Evolutionary conservation across 1,140 invertebrate species (phyloP).

Genomic region (Trichonephila inaurata): DNA sequence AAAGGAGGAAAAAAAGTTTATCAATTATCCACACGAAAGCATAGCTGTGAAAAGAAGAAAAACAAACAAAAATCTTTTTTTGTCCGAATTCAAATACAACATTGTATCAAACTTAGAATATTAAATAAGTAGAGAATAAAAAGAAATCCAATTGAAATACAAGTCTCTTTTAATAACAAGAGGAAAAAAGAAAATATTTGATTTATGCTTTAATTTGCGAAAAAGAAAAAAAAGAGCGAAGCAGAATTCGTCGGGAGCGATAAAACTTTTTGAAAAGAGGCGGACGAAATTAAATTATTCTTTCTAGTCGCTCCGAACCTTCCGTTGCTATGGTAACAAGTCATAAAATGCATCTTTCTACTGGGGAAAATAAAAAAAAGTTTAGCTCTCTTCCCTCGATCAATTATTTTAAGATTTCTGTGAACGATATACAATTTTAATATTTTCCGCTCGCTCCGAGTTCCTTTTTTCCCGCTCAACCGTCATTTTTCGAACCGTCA

Average conservation of each 20-base stretch:
- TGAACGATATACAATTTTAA: conserved; percentile 42
- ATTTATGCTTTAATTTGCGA: conserved; percentile 52
- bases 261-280: conserved; percentile 52
- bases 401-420: conserved; percentile 52
- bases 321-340: conserved; percentile 32
- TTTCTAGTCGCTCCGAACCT: conserved; percentile 45
- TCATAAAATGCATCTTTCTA: conserved; percentile 34
- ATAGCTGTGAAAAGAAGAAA: neutral
- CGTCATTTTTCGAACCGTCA: too few species aligned
- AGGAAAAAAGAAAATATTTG: conserved; percentile 32
- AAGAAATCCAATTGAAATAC: conserved; percentile 2
- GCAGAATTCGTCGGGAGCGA: conserved; percentile 20
- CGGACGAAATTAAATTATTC: conserved; percentile 56
- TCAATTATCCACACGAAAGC: conserved; percentile 1
- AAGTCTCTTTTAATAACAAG: conserved; percentile 32
- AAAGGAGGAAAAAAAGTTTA: neutral
- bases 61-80: neutral
- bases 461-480: neutral
- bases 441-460: neutral
- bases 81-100: neutral
- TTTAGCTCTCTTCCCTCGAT: neutral
- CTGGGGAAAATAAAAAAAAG: neutral
- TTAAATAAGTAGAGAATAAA: conserved; percentile 1
- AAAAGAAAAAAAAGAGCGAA: neutral
- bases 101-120: conserved; percentile 18